These are phyloP conservation scores for Anas georgica DNA, from an alignment of 2,797 vertebrate genomes.

Conservation along the genomic window DNA sequence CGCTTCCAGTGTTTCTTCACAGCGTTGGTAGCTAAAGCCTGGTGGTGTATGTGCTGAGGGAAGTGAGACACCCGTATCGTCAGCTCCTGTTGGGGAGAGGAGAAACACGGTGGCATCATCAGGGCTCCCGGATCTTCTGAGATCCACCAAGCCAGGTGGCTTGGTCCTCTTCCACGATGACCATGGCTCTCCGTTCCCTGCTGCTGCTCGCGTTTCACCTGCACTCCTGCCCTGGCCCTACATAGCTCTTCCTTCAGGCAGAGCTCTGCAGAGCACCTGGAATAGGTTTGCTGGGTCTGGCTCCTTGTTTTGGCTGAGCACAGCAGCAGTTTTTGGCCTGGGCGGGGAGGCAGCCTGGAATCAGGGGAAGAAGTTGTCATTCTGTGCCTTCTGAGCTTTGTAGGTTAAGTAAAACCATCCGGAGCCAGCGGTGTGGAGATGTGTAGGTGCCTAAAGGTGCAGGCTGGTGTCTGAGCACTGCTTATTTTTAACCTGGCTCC, in stretches of 20 bases:
- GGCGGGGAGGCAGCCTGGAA: background rate
- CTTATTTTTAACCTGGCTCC: background rate
- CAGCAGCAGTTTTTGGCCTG: rapidly evolving
- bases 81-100: background rate
- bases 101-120: background rate
- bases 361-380: rapidly evolving
- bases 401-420: background rate
- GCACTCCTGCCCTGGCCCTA: background rate
- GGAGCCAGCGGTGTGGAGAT: rapidly evolving
- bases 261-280: background rate
- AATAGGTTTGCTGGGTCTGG: background rate
- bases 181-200: background rate
- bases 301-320: background rate
- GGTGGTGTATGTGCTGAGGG: background rate
- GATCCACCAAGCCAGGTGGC: background rate
- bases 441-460: background rate
- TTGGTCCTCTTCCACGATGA: background rate
- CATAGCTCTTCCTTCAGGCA: background rate
- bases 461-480: background rate
- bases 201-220: background rate
- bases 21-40: background rate
- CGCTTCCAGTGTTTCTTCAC: background rate
- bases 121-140: background rate
- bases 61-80: background rate
- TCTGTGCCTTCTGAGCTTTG: background rate